Base-by-base conservation (phyloP, 2,888 invertebrate species). In the Holacanthella duospinosa region DNA sequence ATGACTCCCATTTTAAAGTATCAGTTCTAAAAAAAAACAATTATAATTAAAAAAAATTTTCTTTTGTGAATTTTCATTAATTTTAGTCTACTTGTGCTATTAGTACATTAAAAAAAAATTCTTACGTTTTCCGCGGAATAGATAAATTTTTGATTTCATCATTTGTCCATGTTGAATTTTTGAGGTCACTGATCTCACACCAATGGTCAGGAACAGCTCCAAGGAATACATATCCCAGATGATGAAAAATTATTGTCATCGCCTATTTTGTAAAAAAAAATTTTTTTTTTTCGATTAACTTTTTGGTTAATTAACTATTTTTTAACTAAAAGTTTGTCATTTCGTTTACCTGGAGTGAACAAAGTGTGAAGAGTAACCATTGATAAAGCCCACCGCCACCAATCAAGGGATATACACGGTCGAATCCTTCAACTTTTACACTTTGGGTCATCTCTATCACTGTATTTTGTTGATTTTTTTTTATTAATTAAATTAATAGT, bases 151-250 rank as follows among this genome's bases (percentile, higher is more conserved):
- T 62, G 62, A 72, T 68, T 66, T 72, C 62, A 56, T 68, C 68
- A 48, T 55, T 26, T 43, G 63, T 70, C 72, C 71, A 71, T n/a
- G 4, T 28, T 24, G 43, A 25, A 3, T 28, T 21, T 27, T 55
- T 6, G 43, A 65, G 43, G 28, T 61, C 69, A 24, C 56, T 53
- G n/a, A 69, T 43, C n/a, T 48, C 24, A 55, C 72, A 72, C 68
- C 68, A 71, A 55, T 71, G 71, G 4, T 62, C 64, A 4, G 72
- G 72, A n/a, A 72, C 69, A 44, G 68, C 69, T 16, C 65, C 72
- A 2, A 71, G 60, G 59, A 70, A 72, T 12, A 71, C 67, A 55
- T 65, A 68, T 0, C 68, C 65, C 6, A 72, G 48, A 55, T 69
- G 68, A 61, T 72, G 71, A 3, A 55, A 26, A 6, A n/a, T 12